Evolutionary conservation across 2,113 vertebrate genomes (phyloP).

Genomic region (Malurus alboscapulatus): DNA sequence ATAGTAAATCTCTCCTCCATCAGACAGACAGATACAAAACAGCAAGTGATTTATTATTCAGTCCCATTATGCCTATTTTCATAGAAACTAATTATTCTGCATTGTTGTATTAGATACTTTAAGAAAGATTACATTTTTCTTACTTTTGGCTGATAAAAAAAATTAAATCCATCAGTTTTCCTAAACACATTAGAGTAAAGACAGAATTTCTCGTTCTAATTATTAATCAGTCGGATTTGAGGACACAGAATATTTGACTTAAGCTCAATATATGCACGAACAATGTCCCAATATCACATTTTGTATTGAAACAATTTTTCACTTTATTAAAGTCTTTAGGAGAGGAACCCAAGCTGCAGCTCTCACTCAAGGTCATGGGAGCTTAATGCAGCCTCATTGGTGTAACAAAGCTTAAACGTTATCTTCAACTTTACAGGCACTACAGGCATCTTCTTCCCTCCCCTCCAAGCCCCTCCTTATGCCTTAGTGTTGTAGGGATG

Average conservation of each 20-base stretch:
- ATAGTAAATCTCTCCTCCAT: slow-evolving; percentile 74
- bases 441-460: slow-evolving; percentile 46
- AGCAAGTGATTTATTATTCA: slow-evolving; percentile 82
- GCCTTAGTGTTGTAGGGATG: slow-evolving; percentile 10
- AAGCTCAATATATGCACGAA: slow-evolving; percentile 78
- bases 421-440: slow-evolving; percentile 69
- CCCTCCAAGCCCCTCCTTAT: slow-evolving; percentile 4
- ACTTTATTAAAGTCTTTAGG: slow-evolving; percentile 79
- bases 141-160: slow-evolving; percentile 83
- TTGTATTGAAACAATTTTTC: slow-evolving; percentile 81
- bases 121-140: slow-evolving; percentile 85
- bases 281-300: slow-evolving; percentile 78
- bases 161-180: slow-evolving; percentile 86
- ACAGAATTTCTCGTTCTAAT: slow-evolving; percentile 80
- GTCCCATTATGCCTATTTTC: slow-evolving; percentile 80
- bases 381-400: slow-evolving; percentile 50
- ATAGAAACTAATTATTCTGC: slow-evolving; percentile 83
- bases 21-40: slow-evolving; percentile 72
- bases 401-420: slow-evolving; percentile 68
- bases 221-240: slow-evolving; percentile 83
- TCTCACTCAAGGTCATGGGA: slow-evolving; percentile 45
- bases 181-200: slow-evolving; percentile 82
- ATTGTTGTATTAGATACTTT: slow-evolving; percentile 85
- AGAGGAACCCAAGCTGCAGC: slow-evolving; percentile 53
- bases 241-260: slow-evolving; percentile 78